Evolutionary conservation across 1,140 invertebrate species (phyloP).

Genomic region (Chlorops oryzae): DNA sequence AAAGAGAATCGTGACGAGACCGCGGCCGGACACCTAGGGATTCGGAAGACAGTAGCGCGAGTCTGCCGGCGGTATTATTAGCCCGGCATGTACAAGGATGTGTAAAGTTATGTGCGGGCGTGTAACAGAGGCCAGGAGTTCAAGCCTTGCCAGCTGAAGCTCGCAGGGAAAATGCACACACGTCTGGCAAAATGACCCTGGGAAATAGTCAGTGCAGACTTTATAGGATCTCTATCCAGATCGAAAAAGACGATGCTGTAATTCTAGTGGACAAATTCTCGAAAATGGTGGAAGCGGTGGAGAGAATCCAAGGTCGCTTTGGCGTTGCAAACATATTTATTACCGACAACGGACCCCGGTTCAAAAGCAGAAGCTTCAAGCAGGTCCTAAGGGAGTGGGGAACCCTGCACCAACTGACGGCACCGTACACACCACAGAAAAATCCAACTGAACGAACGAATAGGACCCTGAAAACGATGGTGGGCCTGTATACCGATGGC

Average conservation of each 20-base stretch:
- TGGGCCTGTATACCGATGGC: not conserved
- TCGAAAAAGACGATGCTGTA: not conserved
- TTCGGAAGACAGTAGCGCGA: not conserved
- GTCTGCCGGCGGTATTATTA: not conserved
- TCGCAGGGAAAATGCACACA: not conserved
- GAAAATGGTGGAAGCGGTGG: constrained; percentile 1
- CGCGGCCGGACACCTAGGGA: not conserved
- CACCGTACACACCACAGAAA: not conserved
- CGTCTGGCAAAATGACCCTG: not conserved
- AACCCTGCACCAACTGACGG: not conserved
- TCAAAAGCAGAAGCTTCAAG: not conserved
- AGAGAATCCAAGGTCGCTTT: not conserved
- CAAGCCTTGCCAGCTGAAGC: not conserved
- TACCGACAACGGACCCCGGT: constrained; percentile 5
- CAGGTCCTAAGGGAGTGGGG: not conserved
- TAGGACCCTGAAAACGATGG: constrained; percentile 1
- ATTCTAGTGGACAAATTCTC: not conserved
- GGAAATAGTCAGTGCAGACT: not conserved
- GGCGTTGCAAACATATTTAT: not conserved
- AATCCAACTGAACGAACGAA: constrained; percentile 3
- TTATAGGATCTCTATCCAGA: not conserved
- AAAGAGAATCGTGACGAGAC: not conserved
- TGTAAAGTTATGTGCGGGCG: not conserved
- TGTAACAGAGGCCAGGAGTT: not conserved
- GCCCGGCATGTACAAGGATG: not conserved